phyloP scores from a whole-genome alignment of 2,797 vertebrate species.

The Enteromius unitaeniatus region DNA sequence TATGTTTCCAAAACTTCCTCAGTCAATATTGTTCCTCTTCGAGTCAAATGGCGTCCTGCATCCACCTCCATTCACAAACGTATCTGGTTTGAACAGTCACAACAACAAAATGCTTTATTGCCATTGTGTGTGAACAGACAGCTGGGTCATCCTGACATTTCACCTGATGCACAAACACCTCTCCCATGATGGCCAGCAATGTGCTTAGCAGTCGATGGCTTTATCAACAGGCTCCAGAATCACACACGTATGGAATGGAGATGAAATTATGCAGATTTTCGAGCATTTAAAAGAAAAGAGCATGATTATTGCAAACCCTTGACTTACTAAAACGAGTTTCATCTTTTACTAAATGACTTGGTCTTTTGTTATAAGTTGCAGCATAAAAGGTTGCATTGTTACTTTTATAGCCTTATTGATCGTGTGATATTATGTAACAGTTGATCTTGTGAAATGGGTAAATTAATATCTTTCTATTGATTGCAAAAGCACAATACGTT shows the following conservation, averaged over 20 bases:
- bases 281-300: conserved; percentile 58
- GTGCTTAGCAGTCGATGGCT: conserved; percentile 71
- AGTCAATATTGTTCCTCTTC: neutral
- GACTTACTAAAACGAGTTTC: conserved; percentile 69
- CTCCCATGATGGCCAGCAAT: conserved; percentile 64
- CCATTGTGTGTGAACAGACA: conserved; percentile 75
- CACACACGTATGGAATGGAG: conserved; percentile 58
- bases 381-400: conserved; percentile 66
- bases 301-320: conserved; percentile 78
- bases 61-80: conserved; percentile 7
- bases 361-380: conserved; percentile 72
- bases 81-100: conserved; percentile 54
- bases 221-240: conserved; percentile 67
- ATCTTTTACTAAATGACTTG: conserved; percentile 65
- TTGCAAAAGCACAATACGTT: neutral
- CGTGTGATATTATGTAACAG: conserved; percentile 56
- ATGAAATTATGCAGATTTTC: neutral
- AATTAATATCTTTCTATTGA: conserved; percentile 20
- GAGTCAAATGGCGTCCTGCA: neutral
- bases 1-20: conserved; percentile 34
- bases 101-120: conserved; percentile 73
- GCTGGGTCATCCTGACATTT: conserved; percentile 63
- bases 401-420: conserved; percentile 70
- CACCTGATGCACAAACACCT: conserved; percentile 30
- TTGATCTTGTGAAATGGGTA: neutral